A percentile compares a stretch with the other conserved stretches of the same genome.
Conservation (phyloP, 2,888 invertebrate species). For the Coleophora deauratella region DNA sequence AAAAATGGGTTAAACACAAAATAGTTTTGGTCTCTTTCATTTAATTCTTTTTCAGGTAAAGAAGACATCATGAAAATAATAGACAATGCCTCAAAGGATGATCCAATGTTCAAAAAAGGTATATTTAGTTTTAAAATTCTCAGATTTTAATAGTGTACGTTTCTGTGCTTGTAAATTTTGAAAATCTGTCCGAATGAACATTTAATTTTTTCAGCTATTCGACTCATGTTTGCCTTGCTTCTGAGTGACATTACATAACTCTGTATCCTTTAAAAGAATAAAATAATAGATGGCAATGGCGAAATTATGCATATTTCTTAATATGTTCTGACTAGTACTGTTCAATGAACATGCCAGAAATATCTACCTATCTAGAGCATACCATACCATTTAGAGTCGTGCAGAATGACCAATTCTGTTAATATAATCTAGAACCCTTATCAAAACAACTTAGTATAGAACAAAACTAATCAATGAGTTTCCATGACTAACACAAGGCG, state of each 20-base stretch:
- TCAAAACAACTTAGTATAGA: background rate
- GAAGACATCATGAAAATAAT: constrained; percentile 42
- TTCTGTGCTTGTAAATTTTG: too few species aligned
- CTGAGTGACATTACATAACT: constrained; percentile 17
- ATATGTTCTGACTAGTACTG: too few species aligned
- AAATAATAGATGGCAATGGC: too few species aligned
- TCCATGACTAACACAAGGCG: constrained; percentile 42
- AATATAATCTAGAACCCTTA: too few species aligned
- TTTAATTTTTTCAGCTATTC: constrained; percentile 20
- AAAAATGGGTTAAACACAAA: too few species aligned
- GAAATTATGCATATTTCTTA: too few species aligned
- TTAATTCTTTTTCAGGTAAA: constrained; percentile 42
- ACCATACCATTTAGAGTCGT: too few species aligned
- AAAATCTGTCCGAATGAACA: too few species aligned
- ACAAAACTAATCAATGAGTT: constrained; percentile 12
- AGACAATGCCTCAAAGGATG: constrained; percentile 30
- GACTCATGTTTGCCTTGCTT: constrained; percentile 7
- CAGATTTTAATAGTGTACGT: background rate
- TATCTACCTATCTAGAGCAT: too few species aligned
- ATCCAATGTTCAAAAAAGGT: constrained; percentile 50
- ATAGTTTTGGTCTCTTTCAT: too few species aligned
- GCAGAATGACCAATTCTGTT: too few species aligned
- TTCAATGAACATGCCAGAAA: too few species aligned
- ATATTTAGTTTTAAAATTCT: constrained; percentile 10
- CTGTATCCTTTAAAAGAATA: constrained; percentile 41